Evolutionary conservation across 2,797 vertebrate genomes (phyloP).

Genomic region (Microhierax caerulescens): DNA sequence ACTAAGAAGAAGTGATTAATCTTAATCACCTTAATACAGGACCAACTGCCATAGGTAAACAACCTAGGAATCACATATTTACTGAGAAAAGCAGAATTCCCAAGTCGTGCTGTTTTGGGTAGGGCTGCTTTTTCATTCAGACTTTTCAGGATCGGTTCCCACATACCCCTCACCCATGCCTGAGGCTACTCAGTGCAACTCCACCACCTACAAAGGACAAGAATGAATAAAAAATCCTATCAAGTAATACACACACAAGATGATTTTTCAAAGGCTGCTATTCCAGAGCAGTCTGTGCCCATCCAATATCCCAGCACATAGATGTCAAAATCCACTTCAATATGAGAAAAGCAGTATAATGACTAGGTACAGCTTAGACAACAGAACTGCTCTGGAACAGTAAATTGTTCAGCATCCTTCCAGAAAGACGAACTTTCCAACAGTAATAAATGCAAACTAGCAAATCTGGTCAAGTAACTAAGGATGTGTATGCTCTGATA

Average conservation of each 20-base stretch:
- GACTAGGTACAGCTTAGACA: neutral
- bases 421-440: neutral
- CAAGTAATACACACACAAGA: neutral
- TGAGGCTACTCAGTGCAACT: neutral
- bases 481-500: neutral
- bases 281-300: neutral
- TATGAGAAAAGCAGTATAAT: neutral
- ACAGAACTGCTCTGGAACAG: neutral
- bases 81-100: neutral
- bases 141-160: neutral
- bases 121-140: neutral
- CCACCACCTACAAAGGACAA: neutral
- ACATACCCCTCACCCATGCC: neutral
- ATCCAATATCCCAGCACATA: rapidly evolving
- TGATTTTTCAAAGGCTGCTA: neutral
- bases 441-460: neutral
- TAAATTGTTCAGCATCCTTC: neutral
- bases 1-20: neutral
- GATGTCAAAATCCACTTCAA: neutral
- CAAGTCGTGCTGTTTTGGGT: neutral
- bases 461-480: neutral
- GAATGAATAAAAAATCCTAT: neutral
- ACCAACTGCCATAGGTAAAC: slow-evolving; percentile 2
- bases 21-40: neutral
- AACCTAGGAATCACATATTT: neutral